phyloP scores from a whole-genome alignment of 1,140 invertebrate genomes.

The Drosophila fuyamai region DNA sequence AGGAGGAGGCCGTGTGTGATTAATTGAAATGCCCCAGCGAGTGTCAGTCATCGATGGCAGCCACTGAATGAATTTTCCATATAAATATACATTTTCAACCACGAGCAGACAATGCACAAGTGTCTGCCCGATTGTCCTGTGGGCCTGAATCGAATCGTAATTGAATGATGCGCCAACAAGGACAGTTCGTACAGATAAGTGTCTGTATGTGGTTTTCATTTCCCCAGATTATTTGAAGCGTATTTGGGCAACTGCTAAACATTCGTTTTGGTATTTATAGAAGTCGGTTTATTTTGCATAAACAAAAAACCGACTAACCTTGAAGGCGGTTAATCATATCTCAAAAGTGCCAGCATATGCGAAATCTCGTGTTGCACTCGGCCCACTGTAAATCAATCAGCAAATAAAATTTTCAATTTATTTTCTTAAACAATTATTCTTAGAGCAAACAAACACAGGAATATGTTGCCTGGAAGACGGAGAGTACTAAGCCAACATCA shows the following conservation, averaged over 20 bases:
- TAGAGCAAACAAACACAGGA: conserved; percentile 46
- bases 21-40: conserved; percentile 61
- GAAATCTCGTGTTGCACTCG: conserved; percentile 64
- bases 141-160: conserved; percentile 61
- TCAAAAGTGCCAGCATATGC: conserved; percentile 59
- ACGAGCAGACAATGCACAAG: conserved; percentile 23
- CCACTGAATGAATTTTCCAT: conserved; percentile 59
- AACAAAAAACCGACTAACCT: conserved; percentile 35
- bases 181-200: not conserved
- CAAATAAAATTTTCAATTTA: conserved; percentile 68
- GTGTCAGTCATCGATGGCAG: conserved; percentile 62
- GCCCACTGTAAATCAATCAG: conserved; percentile 67
- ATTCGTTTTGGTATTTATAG: conserved; percentile 23
- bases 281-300: conserved; percentile 14
- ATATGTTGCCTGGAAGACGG: not conserved
- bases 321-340: conserved; percentile 52
- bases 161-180: conserved; percentile 49
- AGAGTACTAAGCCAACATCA: conserved; percentile 51
- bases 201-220: not conserved
- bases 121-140: conserved; percentile 25
- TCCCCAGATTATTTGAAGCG: conserved; percentile 3
- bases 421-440: conserved; percentile 60
- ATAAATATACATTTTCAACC: conserved; percentile 12
- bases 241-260: conserved; percentile 19
- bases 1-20: conserved; percentile 32